Evolutionary conservation across 2,113 vertebrate genomes (phyloP), one percentile per base, ranked within the genome.

Genomic region (Malurus elegans): DNA sequence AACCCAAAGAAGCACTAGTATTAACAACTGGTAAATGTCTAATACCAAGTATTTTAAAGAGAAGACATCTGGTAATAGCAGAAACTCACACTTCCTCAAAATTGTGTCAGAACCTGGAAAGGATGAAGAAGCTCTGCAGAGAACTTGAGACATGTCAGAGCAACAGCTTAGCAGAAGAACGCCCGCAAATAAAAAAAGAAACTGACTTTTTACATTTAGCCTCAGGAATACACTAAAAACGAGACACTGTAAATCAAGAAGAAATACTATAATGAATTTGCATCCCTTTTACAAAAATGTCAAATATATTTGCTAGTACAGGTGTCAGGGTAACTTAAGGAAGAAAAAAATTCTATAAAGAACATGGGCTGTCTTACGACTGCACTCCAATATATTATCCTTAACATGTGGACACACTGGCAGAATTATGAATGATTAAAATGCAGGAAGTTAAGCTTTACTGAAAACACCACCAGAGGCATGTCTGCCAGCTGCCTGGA

Each of bases 81-180:
- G 65, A 93, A 95, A 81, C 25, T 92, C 67, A 45, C 36, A 90
- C 82, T 96, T 97, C 94, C 93, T 93, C 75, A 93, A 93, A 95
- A 79, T 19, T 53, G 26, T 58, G 31, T 61, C 45, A 72, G 47
- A 29, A 14, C 31, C 80, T 18, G 67, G 57, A 76, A 90, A 86
- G 32, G 54, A 53, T 86, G 47, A 80, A 88, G 79, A 10, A 64
- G 67, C 7, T 70, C 51, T 88, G 66, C 70, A 84, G 50, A 86
- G 42, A 47, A 3, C 40, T 16, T 6, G 45, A 58, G 72, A 51
- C 29, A 73, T 23, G 24, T 4, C 58, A 48, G 29, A 38, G 26
- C 45, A 67, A 82, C 4, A 70, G 20, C 24, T 87, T 25, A 88
- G 45, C 58, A 91, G 66, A 78, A 84, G 40, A 75, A 75, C 8